Evolutionary conservation across 2,797 vertebrate species (phyloP).

Genomic region (Acanthiza pusilla): DNA sequence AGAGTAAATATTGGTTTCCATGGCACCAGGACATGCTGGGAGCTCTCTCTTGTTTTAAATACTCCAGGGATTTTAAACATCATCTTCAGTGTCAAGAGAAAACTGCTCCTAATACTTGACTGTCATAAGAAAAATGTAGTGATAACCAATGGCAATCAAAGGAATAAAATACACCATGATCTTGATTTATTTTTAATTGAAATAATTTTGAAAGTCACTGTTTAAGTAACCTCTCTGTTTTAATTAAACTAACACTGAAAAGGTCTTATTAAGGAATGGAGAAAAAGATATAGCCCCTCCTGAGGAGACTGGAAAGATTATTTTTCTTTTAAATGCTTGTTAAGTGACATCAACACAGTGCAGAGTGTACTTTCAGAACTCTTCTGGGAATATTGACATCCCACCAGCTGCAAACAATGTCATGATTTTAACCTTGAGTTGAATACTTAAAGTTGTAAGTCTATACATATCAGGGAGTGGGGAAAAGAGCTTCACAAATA

Average conservation of each 20-base stretch:
- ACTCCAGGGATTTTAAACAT: constrained; percentile 8
- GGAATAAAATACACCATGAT: not conserved
- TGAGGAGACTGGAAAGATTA: not conserved
- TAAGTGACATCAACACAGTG: constrained; percentile 5
- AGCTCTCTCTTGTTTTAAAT: constrained; percentile 12
- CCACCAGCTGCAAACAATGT: constrained; percentile 2
- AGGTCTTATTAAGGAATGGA: not conserved
- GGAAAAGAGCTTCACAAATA: not conserved
- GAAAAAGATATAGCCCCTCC: not conserved
- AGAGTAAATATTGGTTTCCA: constrained; percentile 36
- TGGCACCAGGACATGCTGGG: not conserved
- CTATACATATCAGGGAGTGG: not conserved
- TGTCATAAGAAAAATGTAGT: not conserved
- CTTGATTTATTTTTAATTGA: constrained; percentile 9
- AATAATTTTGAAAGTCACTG: not conserved
- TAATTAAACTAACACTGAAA: constrained; percentile 16
- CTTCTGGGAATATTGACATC: constrained; percentile 7
- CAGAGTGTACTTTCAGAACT: constrained; percentile 13
- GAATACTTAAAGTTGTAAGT: not conserved
- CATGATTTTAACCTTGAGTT: constrained; percentile 27
- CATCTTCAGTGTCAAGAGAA: not conserved
- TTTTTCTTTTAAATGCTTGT: constrained; percentile 12
- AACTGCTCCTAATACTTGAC: not conserved
- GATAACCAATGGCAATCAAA: not conserved
- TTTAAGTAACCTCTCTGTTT: constrained; percentile 12